Base-by-base conservation (phyloP, 2,888 invertebrate species). In the Mermis nigrescens region DNA sequence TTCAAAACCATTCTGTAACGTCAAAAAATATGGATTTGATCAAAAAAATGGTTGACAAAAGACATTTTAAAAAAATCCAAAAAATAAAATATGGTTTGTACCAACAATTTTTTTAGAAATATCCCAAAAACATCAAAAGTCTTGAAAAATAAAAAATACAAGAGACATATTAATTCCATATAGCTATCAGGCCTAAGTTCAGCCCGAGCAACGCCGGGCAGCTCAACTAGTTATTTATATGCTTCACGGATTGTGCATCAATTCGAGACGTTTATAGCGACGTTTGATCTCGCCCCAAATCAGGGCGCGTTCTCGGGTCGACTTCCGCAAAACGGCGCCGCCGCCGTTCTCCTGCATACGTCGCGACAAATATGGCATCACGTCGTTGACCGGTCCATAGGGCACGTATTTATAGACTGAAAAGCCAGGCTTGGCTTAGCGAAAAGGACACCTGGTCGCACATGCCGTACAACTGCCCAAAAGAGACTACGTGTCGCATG, bases 341-440 rank as follows among this genome's bases (percentile, higher is more conserved):
- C 63, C 62, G 31, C 68, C 67, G 77, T 99, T 99, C 76, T 99
- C 98, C 74, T 85, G 84, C 62, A 95, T 95, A 68, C 98, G 82
- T 61, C 98, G 82, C 2, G 94, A 92, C 67, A 99, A 77, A 76
- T 99, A 99, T 0, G 98, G 98, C 67, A 99, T 76, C 1, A 99
- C 98, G 76, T 98, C 95, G 65, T 88, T 82, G 24, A 99, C 92
- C 0, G 95, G 95, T 0, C 98, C 98, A 73, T 95, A 99, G 0
- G 98, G 98, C 64, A 98, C 90, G 77, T 98, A 99, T 75, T 95
- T 95, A 80, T 95, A 98, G 19, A 92, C 95, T 0, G 95, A 95
- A 76, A 92, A 98, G 55, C 95, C 95, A 1, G 52, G 94, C 86
- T 48, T 48, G 51, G 7, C 51, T 24, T 7, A 95, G 80, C 22